Evolutionary conservation across 2,888 invertebrate genomes (phyloP).

Genomic region (Fragum whitleyi): DNA sequence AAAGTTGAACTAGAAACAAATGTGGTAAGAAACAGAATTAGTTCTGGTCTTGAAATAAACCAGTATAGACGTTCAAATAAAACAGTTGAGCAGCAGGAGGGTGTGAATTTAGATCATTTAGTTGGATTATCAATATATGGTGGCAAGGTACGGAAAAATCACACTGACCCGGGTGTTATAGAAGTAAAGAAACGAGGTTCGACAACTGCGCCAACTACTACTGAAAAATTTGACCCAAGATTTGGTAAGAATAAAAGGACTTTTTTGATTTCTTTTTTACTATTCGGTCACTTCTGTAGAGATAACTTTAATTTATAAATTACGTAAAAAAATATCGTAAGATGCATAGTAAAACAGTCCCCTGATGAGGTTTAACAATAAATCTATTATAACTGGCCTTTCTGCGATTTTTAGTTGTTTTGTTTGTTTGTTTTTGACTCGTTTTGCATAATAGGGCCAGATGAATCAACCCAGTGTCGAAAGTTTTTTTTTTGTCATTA

Average conservation of each 20-base stretch:
- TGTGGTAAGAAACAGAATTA: neutral
- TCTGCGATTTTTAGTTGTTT: too few relatives aligned
- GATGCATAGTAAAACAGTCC: too few relatives aligned
- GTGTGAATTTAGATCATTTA: neutral
- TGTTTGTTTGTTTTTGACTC: too few relatives aligned
- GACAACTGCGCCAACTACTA: constrained; percentile 2
- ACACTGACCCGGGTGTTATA: neutral
- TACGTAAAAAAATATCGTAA: too few relatives aligned
- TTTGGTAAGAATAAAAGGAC: neutral
- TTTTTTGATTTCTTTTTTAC: too few relatives aligned
- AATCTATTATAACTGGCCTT: too few relatives aligned
- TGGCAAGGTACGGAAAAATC: neutral
- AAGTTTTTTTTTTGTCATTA: too few relatives aligned
- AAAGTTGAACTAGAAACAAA: neutral
- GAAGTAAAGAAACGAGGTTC: neutral
- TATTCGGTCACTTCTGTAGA: too few relatives aligned
- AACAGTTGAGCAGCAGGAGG: neutral
- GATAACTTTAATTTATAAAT: too few relatives aligned
- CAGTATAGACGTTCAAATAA: constrained; percentile 11
- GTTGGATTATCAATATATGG: constrained; percentile 38
- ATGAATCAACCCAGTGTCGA: too few relatives aligned
- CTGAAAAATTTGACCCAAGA: constrained; percentile 10
- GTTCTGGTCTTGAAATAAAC: constrained; percentile 1
- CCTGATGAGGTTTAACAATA: too few relatives aligned
- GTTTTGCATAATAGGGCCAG: too few relatives aligned